Evolutionary conservation across 2,113 vertebrate species (phyloP).

Genomic region (Pelobates fuscus): DNA sequence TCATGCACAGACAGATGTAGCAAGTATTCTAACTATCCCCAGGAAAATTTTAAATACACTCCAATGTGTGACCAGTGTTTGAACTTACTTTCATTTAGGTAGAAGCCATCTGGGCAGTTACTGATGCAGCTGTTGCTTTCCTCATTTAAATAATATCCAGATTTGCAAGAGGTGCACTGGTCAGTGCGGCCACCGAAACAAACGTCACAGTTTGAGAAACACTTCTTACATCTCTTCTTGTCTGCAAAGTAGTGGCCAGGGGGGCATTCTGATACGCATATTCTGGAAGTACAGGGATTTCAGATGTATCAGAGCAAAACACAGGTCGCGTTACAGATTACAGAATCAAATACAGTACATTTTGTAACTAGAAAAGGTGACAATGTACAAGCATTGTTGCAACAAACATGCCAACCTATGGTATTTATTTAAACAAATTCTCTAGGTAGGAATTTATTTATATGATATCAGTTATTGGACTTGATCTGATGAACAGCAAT

Average conservation of each 20-base stretch:
- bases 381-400: too few species aligned
- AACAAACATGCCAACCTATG: too few species aligned
- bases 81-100: slow-evolving; percentile 83
- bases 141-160: slow-evolving; percentile 87
- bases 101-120: slow-evolving; percentile 83
- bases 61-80: slow-evolving; percentile 9
- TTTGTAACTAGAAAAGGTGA: too few species aligned
- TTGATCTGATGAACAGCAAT: too few species aligned
- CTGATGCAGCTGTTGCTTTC: slow-evolving; percentile 82
- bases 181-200: slow-evolving; percentile 89
- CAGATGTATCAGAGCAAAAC: too few species aligned
- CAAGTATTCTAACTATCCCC: not conserved
- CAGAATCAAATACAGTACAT: too few species aligned
- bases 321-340: too few species aligned
- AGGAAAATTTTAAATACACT: not conserved
- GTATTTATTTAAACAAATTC: too few species aligned
- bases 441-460: too few species aligned
- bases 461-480: too few species aligned
- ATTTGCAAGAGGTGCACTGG: slow-evolving; percentile 89
- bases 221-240: slow-evolving; percentile 94
- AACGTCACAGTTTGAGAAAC: slow-evolving; percentile 86
- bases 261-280: slow-evolving; percentile 92
- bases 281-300: slow-evolving; percentile 66
- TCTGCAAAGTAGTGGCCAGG: slow-evolving; percentile 91
- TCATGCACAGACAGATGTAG: not conserved